Evolutionary conservation across 2,888 invertebrate species (phyloP), one percentile per base, ranked within the genome.

Genomic region (Creontiades dilutus): DNA sequence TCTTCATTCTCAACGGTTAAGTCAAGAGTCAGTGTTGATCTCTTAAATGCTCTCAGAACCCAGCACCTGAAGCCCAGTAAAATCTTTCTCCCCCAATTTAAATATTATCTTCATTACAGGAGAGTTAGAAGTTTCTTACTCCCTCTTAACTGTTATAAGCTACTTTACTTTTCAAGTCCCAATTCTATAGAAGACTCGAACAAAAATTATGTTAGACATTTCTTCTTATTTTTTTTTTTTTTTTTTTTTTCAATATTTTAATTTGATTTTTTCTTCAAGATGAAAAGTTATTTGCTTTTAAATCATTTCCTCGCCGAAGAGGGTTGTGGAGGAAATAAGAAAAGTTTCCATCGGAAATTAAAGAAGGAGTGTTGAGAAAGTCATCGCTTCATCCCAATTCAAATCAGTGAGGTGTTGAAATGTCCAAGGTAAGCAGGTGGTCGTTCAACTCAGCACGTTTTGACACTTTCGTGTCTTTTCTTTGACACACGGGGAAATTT

Each of bases 251-350:
- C n/a, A n/a, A n/a, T n/a, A 37, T 37, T 37, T 37, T 37, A n/a
- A n/a, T n/a, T n/a, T n/a, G n/a, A n/a, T n/a, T 57, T 57, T 57
- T 16, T 16, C 16, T 5, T n/a, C 12, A 57, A 57, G 16, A n/a
- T n/a, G 57, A 57, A 16, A 57, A 57, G 57, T 57, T 57, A 57
- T 57, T 57, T 57, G 57, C 57, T 11, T 57, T n/a, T 57, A 57
- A 57, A 14, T n/a, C n/a, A n/a, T 57, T 57, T n/a, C 57, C 7
- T 57, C 57, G 52, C 52, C 52, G 4, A 52, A 11, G 52, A 52
- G 52, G 14, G 52, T 52, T 16, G 52, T 12, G 14, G 52, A 52
- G 16, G 12, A 52, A 12, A 52, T 52, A 12, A 52, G 52, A 52
- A 52, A 52, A 12, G 16, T 52, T 52, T 52, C 11, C 52, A 16